Conservation (phyloP, 2,113 vertebrate species). For the Rhea americana region DNA sequence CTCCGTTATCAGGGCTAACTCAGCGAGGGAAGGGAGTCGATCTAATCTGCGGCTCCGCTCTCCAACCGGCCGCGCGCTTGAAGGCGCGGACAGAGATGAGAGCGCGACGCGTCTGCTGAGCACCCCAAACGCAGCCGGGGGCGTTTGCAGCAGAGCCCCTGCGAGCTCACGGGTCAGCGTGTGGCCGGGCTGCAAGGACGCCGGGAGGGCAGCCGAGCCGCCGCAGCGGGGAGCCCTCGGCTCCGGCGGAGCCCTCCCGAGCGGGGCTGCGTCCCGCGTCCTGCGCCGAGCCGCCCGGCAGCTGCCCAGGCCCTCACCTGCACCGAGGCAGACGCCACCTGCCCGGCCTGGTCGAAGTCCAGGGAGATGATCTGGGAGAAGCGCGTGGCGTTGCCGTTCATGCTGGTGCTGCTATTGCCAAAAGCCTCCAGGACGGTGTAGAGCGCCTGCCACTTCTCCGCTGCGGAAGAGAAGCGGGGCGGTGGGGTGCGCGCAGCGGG, state of each 20-base stretch:
- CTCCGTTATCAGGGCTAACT: neutral
- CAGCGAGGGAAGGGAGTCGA: neutral
- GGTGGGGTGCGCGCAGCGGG: neutral
- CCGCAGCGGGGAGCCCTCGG: no score
- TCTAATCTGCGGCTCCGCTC: neutral
- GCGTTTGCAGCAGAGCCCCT: rapidly evolving
- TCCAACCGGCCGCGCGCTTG: neutral
- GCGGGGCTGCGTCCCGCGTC: no score
- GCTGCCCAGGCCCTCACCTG: conserved; percentile 80
- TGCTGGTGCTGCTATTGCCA: conserved; percentile 89
- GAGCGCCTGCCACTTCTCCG: conserved; percentile 96
- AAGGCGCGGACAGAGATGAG: neutral
- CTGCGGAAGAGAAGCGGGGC: conserved; percentile 72
- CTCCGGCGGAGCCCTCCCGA: no score
- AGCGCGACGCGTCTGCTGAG: neutral
- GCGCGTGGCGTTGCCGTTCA: conserved; percentile 91
- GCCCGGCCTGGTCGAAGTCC: conserved; percentile 96
- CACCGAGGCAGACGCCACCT: conserved; percentile 94
- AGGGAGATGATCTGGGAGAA: conserved; percentile 96
- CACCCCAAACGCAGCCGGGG: rapidly evolving
- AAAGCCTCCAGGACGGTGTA: conserved; percentile 95
- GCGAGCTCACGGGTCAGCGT: rapidly evolving
- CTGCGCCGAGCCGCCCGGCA: neutral
- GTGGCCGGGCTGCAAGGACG: rapidly evolving
- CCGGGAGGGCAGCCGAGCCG: rapidly evolving